phyloP scores from a whole-genome alignment of 1,140 invertebrate species.

The Latrodectus geometricus region DNA sequence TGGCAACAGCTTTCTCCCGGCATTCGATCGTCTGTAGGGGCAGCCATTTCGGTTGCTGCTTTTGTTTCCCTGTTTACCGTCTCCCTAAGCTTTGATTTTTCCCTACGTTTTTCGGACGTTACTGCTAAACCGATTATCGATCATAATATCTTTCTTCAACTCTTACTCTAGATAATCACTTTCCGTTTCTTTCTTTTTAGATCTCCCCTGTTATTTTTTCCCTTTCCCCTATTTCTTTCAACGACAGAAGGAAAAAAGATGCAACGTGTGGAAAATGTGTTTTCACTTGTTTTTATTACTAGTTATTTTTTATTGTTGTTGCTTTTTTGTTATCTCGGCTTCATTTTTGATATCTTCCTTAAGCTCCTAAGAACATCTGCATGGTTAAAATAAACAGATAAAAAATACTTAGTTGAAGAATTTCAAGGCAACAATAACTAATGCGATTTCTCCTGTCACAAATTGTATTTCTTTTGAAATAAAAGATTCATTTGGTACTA shows the following conservation, averaged over 20 bases:
- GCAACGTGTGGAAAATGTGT: constrained; percentile 26
- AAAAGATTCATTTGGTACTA: too few species aligned
- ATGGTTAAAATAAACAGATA: constrained; percentile 25
- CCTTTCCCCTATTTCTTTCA: background rate
- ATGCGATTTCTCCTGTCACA: too few species aligned
- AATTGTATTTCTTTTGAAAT: too few species aligned
- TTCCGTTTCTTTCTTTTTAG: constrained; percentile 7
- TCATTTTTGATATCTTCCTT: constrained; percentile 16
- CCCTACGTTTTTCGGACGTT: constrained; percentile 25
- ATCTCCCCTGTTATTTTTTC: background rate
- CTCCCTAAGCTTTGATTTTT: constrained; percentile 33
- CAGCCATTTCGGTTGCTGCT: constrained; percentile 9
- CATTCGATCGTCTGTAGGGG: constrained; percentile 30
- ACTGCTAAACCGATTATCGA: constrained; percentile 47
- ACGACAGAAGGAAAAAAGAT: constrained; percentile 2
- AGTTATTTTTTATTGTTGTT: constrained; percentile 13
- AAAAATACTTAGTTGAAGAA: background rate
- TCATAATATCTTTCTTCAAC: constrained; percentile 44
- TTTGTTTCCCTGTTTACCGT: constrained; percentile 42
- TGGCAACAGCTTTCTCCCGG: constrained; percentile 50
- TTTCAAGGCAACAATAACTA: too few species aligned
- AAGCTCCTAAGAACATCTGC: constrained; percentile 27
- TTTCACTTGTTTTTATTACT: constrained; percentile 12
- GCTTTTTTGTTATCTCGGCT: background rate
- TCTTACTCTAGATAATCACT: constrained; percentile 46